Percentiles rank a stretch among this genome's conserved stretches.
Conservation (phyloP, 2,888 invertebrate genomes). For the Melikaiella ostensackeni region DNA sequence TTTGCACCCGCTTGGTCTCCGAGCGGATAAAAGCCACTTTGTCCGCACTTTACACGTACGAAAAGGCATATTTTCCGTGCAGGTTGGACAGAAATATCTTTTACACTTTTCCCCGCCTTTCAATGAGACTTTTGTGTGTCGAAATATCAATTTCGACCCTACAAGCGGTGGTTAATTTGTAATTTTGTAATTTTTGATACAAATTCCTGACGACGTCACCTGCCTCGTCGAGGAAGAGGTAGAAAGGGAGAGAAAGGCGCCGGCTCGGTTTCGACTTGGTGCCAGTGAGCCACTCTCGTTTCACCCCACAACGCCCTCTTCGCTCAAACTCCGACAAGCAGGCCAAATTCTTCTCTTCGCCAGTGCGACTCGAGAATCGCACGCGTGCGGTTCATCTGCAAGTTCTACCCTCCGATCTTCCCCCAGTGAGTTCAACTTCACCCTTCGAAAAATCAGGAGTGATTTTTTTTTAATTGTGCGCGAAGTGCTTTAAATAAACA, state of each 20-base stretch:
- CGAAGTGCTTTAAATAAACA: neutral
- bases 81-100: no score
- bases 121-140: no score
- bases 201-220: constrained; percentile 25
- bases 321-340: constrained; percentile 43
- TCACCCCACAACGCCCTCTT: constrained; percentile 39
- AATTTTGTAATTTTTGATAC: neutral
- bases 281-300: constrained; percentile 30
- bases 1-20: no score
- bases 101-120: no score
- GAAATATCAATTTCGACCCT: no score
- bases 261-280: constrained; percentile 36
- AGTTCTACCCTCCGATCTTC: constrained; percentile 1
- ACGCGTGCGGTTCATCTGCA: constrained; percentile 58
- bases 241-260: constrained; percentile 39
- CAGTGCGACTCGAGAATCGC: constrained; percentile 67
- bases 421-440: constrained; percentile 22
- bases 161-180: no score
- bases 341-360: constrained; percentile 54
- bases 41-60: no score
- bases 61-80: no score
- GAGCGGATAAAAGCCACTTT: no score
- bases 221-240: constrained; percentile 34
- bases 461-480: constrained; percentile 8
- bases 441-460: neutral